Percentiles rank a stretch among this genome's conserved stretches.
phyloP scores from a whole-genome alignment of 2,888 invertebrate genomes.

The Romanomermis culicivorax region DNA sequence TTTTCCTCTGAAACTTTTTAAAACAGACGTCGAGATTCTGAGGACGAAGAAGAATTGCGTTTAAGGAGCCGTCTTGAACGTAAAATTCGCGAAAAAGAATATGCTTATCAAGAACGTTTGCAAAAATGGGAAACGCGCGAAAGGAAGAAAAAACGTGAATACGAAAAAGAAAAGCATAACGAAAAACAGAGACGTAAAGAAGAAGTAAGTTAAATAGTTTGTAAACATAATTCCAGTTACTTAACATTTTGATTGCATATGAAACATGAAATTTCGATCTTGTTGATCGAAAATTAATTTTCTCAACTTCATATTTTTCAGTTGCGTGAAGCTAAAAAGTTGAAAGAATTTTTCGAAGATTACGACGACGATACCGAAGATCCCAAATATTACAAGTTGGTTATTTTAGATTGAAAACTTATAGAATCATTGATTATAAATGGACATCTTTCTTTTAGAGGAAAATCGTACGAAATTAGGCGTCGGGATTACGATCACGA shows the following conservation, averaged over 20 bases:
- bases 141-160: conserved; percentile 61
- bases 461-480: conserved; percentile 68
- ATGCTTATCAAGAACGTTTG: conserved; percentile 58
- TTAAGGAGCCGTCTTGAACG: conserved; percentile 73
- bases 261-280: no score
- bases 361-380: conserved; percentile 97
- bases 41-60: conserved; percentile 67
- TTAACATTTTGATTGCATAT: no score
- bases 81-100: conserved; percentile 76
- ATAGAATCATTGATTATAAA: background rate
- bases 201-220: conserved; percentile 36
- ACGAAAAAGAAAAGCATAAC: conserved; percentile 40
- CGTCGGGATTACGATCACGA: conserved; percentile 76
- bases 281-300: background rate
- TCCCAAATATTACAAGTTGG: conserved; percentile 75
- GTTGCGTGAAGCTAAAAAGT: conserved; percentile 59
- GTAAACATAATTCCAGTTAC: no score
- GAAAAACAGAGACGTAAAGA: conserved; percentile 50
- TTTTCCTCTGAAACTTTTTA: no score
- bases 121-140: conserved; percentile 66
- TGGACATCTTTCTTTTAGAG: conserved; percentile 33
- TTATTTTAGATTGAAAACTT: conserved; percentile 9
- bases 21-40: conserved; percentile 10
- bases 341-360: conserved; percentile 93
- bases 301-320: no score